Conservation (phyloP, 2,797 vertebrate species). For the Leptoclinus maculatus region DNA sequence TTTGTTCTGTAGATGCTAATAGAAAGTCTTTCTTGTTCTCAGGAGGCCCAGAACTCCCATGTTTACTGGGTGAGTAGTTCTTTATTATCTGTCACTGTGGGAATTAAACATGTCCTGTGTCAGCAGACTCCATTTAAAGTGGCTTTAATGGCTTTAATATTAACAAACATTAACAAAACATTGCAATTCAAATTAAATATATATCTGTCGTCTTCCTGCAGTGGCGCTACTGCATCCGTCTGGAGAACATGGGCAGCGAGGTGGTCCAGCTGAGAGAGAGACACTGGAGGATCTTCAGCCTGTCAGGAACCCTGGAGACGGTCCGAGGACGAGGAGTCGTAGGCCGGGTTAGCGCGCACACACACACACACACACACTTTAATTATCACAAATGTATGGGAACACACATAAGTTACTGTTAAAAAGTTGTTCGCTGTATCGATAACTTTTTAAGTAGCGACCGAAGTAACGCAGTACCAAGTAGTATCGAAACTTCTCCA, state of each 20-base stretch:
- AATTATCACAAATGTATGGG: too few species aligned
- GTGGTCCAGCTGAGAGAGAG: constrained; percentile 96
- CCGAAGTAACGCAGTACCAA: too few species aligned
- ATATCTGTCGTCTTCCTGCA: constrained; percentile 56
- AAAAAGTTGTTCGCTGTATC: too few species aligned
- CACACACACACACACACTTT: too few species aligned
- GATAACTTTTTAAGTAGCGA: too few species aligned
- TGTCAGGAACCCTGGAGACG: constrained; percentile 97
- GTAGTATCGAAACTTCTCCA: too few species aligned
- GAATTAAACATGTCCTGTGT: too few species aligned
- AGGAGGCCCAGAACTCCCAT: constrained; percentile 99
- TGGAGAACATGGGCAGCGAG: constrained; percentile 95
- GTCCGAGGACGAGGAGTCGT: constrained; percentile 96
- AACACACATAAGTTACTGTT: too few species aligned
- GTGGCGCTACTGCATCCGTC: constrained; percentile 98
- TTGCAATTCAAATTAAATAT: too few species aligned
- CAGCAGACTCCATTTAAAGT: too few species aligned
- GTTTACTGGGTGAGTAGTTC: constrained; percentile 95
- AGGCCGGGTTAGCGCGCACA: constrained; percentile 86
- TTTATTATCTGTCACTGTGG: background rate
- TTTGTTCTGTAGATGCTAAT: constrained; percentile 19
- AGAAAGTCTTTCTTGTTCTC: constrained; percentile 30
- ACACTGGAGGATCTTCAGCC: constrained; percentile 99
- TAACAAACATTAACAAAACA: too few species aligned
- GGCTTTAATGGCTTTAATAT: too few species aligned